A percentile compares a stretch with the other conserved stretches of the same genome.
phyloP scores from a whole-genome alignment of 2,797 vertebrate genomes.

The Nasua narica region DNA sequence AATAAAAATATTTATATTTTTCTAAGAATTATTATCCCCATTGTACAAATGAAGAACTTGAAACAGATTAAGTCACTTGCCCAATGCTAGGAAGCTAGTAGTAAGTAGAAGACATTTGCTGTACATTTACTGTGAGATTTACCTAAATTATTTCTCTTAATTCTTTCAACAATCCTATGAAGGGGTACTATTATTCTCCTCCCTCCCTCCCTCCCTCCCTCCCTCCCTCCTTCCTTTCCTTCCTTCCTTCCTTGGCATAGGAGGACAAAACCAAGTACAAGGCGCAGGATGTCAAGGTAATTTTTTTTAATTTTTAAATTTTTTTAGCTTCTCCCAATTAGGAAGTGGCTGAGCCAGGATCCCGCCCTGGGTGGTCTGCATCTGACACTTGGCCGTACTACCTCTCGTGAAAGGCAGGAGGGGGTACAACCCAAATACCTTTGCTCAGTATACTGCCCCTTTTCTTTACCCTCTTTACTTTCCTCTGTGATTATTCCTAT shows the following conservation, averaged over 20 bases:
- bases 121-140: neutral
- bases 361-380: too few species aligned
- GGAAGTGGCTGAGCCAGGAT: neutral
- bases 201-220: too few species aligned
- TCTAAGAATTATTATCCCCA: neutral
- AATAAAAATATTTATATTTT: neutral
- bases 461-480: neutral
- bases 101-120: neutral
- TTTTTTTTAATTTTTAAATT: neutral
- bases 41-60: neutral
- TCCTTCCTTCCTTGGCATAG: neutral
- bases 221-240: too few species aligned
- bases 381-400: neutral
- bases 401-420: neutral
- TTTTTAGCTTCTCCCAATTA: neutral
- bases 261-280: neutral
- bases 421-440: neutral
- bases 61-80: neutral
- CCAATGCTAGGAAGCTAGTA: neutral
- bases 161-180: neutral
- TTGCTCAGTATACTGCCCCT: neutral
- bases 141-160: neutral
- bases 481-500: neutral
- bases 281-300: neutral
- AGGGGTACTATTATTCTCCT: too few species aligned